These are phyloP conservation scores for Criorhina ranunculi DNA, from an alignment of 2,888 invertebrate species.

Conservation along the genomic window DNA sequence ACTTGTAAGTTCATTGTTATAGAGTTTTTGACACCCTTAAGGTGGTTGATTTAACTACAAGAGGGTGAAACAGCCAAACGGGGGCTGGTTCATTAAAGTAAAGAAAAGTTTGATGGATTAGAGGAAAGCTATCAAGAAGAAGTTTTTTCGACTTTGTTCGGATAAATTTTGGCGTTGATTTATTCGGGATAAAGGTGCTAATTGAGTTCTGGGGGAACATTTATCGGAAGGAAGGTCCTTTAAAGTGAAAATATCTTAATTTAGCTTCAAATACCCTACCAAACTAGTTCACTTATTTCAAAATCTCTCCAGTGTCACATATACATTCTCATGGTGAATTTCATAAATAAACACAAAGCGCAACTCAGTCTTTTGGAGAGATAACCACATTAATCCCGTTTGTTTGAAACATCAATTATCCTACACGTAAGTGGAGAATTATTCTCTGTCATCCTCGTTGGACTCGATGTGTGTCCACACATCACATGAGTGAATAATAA, in stretches of 20 bases:
- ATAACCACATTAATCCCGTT: slow-evolving; percentile 55
- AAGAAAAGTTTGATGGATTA: slow-evolving; percentile 37
- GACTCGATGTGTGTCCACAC: slow-evolving; percentile 2
- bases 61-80: slow-evolving; percentile 17
- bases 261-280: too few relatives aligned
- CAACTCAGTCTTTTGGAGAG: slow-evolving; percentile 25
- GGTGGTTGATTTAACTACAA: slow-evolving; percentile 1
- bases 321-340: slow-evolving; percentile 33
- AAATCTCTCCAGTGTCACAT: slow-evolving; percentile 3
- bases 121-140: background rate
- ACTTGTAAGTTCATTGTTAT: slow-evolving; percentile 37
- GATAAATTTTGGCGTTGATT: background rate
- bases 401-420: slow-evolving; percentile 54
- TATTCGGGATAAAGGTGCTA: background rate
- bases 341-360: slow-evolving; percentile 26
- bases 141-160: slow-evolving; percentile 15
- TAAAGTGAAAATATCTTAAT: too few relatives aligned
- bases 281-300: slow-evolving; percentile 33
- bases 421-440: slow-evolving; percentile 37
- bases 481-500: slow-evolving; percentile 47
- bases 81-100: slow-evolving; percentile 38
- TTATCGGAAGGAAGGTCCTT: too few relatives aligned
- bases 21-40: slow-evolving; percentile 31
- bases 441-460: slow-evolving; percentile 28
- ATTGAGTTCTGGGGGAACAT: background rate